These are phyloP conservation scores for Dromaius novaehollandiae DNA, from an alignment of 2,113 vertebrate species.

Conservation along the genomic window DNA sequence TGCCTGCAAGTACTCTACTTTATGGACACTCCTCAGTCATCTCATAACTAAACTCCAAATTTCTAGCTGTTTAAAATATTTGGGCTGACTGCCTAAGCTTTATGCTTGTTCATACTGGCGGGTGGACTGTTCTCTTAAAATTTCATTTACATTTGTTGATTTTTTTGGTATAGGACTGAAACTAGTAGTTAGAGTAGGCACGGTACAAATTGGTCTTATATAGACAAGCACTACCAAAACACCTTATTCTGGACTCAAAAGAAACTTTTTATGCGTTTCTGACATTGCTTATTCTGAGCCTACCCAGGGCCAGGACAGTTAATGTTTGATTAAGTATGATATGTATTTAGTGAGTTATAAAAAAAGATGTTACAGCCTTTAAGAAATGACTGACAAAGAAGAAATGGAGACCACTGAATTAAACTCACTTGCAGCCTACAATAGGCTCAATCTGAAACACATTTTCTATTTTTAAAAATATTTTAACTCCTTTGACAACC, in stretches of 20 bases:
- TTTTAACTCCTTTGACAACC: not conserved
- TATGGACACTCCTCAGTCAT: not conserved
- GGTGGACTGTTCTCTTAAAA: not conserved
- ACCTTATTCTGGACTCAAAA: not conserved
- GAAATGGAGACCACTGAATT: not conserved
- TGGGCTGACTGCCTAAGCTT: not conserved
- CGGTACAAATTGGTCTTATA: not conserved
- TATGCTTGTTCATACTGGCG: not conserved
- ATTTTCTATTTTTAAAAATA: not conserved
- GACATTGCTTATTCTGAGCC: not conserved
- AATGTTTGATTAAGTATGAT: not conserved
- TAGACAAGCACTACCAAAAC: not conserved
- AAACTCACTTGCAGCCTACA: not conserved
- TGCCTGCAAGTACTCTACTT: not conserved
- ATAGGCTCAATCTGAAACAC: not conserved
- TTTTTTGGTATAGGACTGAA: not conserved
- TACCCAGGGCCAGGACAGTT: not conserved
- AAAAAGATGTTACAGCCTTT: not conserved
- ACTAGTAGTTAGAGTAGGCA: not conserved
- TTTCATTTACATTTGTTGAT: not conserved
- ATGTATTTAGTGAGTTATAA: not conserved
- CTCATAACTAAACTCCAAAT: not conserved
- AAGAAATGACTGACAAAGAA: not conserved
- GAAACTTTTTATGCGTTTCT: not conserved
- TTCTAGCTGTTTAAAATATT: not conserved